Conservation (phyloP, 2,797 vertebrate species). For the Hemibagrus guttatus region DNA sequence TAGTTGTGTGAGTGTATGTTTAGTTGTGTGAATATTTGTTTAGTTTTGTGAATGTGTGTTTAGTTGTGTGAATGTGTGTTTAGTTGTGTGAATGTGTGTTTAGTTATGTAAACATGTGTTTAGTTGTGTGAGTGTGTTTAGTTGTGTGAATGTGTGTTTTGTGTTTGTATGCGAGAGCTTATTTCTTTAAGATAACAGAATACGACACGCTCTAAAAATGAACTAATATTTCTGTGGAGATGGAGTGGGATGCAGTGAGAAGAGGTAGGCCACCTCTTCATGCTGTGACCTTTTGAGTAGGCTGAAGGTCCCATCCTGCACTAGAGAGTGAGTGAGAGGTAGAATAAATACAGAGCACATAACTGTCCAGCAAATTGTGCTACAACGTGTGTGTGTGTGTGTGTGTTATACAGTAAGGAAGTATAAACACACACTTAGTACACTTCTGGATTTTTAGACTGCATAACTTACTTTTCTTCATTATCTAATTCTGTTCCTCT, state of each 20-base stretch:
- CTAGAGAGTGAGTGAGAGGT: neutral
- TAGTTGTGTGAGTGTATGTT: too few relatives aligned
- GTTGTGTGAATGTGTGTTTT: too few relatives aligned
- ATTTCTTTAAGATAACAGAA: neutral
- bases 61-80: too few relatives aligned
- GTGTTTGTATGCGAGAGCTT: neutral
- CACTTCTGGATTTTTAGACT: neutral
- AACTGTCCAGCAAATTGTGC: neutral
- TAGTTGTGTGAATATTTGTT: too few relatives aligned
- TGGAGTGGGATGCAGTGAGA: conserved; percentile 42
- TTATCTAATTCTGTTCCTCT: neutral
- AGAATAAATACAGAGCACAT: neutral
- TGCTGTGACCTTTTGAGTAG: conserved; percentile 21
- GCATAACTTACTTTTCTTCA: neutral
- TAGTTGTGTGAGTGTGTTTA: too few relatives aligned
- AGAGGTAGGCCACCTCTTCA: conserved; percentile 10
- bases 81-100: too few relatives aligned
- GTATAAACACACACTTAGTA: neutral
- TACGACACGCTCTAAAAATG: too few relatives aligned
- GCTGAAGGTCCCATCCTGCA: conserved; percentile 1
- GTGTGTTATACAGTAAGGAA: neutral
- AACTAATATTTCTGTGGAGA: neutral
- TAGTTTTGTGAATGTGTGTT: too few relatives aligned
- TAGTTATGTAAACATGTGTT: too few relatives aligned
- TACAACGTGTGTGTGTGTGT: neutral